Percentiles rank a stretch among this genome's conserved stretches.
Conservation (phyloP, 2,888 invertebrate species). For the Euphydryas editha region DNA sequence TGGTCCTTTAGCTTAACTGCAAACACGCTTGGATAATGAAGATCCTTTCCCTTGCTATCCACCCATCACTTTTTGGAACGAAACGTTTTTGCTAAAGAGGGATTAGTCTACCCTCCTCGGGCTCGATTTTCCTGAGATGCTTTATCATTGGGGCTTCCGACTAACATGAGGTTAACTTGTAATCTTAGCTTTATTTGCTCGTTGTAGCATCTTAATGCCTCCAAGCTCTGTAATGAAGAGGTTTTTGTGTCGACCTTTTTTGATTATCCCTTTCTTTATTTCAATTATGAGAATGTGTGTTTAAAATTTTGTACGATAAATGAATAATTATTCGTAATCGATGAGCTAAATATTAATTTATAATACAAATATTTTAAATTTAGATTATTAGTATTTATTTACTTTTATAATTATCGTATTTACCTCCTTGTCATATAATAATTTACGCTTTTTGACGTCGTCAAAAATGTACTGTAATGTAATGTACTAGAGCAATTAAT, state of each 20-base stretch:
- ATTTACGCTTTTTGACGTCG: too few relatives aligned
- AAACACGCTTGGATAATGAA: conserved; percentile 81
- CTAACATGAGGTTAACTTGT: conserved; percentile 84
- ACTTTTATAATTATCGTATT: too few relatives aligned
- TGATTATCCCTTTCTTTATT: conserved; percentile 49
- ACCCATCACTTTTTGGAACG: conserved; percentile 82
- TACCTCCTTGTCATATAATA: too few relatives aligned
- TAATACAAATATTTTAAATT: too few relatives aligned
- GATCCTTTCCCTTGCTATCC: conserved; percentile 78
- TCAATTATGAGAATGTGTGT: conserved; percentile 39
- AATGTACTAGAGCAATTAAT: neutral
- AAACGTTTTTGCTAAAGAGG: conserved; percentile 84
- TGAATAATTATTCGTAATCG: neutral
- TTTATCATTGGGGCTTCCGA: conserved; percentile 82
- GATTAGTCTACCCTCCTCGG: conserved; percentile 80
- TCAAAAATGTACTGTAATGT: too few relatives aligned
- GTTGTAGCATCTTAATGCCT: conserved; percentile 76
- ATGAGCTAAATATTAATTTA: too few relatives aligned
- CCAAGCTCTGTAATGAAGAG: conserved; percentile 73
- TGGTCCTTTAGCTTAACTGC: conserved; percentile 78
- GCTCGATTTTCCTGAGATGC: conserved; percentile 81
- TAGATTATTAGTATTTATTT: too few relatives aligned
- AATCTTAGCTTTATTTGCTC: conserved; percentile 82
- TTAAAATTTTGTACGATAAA: neutral
- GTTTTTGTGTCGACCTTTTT: conserved; percentile 70